Evolutionary conservation across 1,140 invertebrate genomes (phyloP), one percentile per base, ranked within the genome.

Genomic region (Drosophila rhopaloa): DNA sequence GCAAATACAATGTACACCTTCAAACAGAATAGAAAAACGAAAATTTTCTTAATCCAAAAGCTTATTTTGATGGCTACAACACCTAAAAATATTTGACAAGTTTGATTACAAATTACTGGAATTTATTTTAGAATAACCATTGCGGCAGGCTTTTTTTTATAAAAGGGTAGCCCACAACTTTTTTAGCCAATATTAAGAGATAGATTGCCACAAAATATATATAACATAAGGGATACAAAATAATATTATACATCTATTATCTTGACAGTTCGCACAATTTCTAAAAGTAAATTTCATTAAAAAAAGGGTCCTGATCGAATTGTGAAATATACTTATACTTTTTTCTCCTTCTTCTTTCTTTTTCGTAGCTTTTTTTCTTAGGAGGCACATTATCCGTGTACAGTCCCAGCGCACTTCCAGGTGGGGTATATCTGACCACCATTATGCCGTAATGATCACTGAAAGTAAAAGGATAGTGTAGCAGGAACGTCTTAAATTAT

Each of bases 381-480:
- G 19, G 38, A 11, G 38, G 54, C n/a, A 56, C 54, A 5, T 56
- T 56, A 5, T 56, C 54, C 7, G 19, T 41, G 37, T 14, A 56
- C 8, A 27, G 7, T 29, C 54, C 54, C 6, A 10, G 13, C 0
- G 41, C n/a, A 56, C 41, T 56, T 27, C 54, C 54, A 6, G 54
- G 54, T n/a, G 54, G 54, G 14, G 38, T 56, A n/a, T 41, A 56
- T 37, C 54, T 56, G 35, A 41, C 38, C 5, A 56, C 54, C 9
- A 41, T 14, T 10, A 56, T 27, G 6, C 35, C 54, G 27, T 38
- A 7, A 0, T 1, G 10, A 14, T 11, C 1, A 40, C 53, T 55
- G 29, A 1, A 35, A 51, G 10, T 6, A 51, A 51, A 35, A 32
- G 0, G 5, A 32, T 32, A 32, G 29, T 32, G 5, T 5, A 32